Evolutionary conservation across 1,140 invertebrate species (phyloP), one percentile per base, ranked within the genome.

Genomic region (Calliopsis andreniformis): DNA sequence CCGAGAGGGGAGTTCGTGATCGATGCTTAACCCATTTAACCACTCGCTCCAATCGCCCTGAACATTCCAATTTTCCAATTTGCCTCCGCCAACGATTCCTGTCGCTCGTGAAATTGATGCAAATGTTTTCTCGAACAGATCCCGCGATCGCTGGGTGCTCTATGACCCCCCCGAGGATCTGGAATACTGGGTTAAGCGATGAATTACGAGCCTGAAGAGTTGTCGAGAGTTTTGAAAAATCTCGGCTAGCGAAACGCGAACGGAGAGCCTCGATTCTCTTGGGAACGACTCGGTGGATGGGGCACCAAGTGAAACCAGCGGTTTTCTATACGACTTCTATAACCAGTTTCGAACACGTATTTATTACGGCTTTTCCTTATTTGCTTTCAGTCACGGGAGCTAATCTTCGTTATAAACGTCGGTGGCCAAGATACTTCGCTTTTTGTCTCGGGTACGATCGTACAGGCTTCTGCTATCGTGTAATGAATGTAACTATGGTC

Each of bases 21-120:
- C 76, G 16, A 82, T 66, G 66, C 25, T 45, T 62, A 77, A 82
- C 79, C 80, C 69, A 75, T 82, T 82, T 76, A 45, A 18, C 39
- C 8, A 47, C 43, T 20, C 47, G 18, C 5, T 49, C 35, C n/a
- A 23, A 10, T 20, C 47, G 47, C n/a, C n/a, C n/a, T n/a, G n/a
- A n/a, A n/a, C n/a, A n/a, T n/a, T n/a, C n/a, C n/a, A n/a, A n/a
- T n/a, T n/a, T n/a, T n/a, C n/a, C n/a, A n/a, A n/a, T n/a, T n/a
- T n/a, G n/a, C n/a, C n/a, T n/a, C n/a, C n/a, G n/a, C n/a, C n/a
- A n/a, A n/a, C n/a, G n/a, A n/a, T n/a, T n/a, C n/a, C n/a, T n/a
- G n/a, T n/a, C n/a, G n/a, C n/a, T n/a, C n/a, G n/a, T n/a, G n/a
- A n/a, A n/a, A n/a, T n/a, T n/a, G n/a, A n/a, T n/a, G 14, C 45